Percentiles rank a stretch among this genome's conserved stretches.
phyloP scores from a whole-genome alignment of 2,113 vertebrate genomes.

The Smithornis capensis region DNA sequence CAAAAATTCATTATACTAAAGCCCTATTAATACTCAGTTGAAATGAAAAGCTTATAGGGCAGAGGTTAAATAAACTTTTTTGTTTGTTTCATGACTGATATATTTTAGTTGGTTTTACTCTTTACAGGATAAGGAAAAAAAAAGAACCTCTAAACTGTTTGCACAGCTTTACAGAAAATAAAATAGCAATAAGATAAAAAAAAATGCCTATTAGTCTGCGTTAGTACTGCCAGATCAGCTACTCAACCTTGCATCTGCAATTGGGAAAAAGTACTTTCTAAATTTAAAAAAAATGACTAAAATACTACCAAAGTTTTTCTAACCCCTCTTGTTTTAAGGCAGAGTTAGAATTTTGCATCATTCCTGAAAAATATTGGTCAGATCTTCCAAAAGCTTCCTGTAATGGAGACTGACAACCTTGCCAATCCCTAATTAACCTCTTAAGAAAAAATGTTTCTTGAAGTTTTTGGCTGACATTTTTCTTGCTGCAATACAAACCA shows the following conservation, averaged over 20 bases:
- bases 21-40: not conserved
- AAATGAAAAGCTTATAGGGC: not conserved
- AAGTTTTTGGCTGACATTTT: not conserved
- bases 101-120: not conserved
- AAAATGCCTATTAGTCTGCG: not conserved
- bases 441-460: not conserved
- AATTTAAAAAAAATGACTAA: not conserved
- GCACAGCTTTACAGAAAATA: not conserved
- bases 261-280: not conserved
- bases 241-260: not conserved
- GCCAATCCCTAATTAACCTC: not conserved
- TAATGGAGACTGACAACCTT: not conserved
- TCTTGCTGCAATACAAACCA: not conserved
- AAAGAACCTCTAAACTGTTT: not conserved
- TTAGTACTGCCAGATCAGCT: not conserved
- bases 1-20: slow-evolving; percentile 34
- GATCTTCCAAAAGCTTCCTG: not conserved
- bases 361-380: not conserved
- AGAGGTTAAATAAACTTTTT: slow-evolving; percentile 36
- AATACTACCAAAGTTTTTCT: not conserved
- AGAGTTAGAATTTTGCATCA: not conserved
- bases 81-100: slow-evolving; percentile 10
- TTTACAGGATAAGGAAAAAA: not conserved
- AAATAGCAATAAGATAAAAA: not conserved
- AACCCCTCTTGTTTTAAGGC: not conserved